Evolutionary conservation across 30 jellyfish, hydroid and myxozoan species (phyloP).

Genomic region (Pseudorhiza aurosa): DNA sequence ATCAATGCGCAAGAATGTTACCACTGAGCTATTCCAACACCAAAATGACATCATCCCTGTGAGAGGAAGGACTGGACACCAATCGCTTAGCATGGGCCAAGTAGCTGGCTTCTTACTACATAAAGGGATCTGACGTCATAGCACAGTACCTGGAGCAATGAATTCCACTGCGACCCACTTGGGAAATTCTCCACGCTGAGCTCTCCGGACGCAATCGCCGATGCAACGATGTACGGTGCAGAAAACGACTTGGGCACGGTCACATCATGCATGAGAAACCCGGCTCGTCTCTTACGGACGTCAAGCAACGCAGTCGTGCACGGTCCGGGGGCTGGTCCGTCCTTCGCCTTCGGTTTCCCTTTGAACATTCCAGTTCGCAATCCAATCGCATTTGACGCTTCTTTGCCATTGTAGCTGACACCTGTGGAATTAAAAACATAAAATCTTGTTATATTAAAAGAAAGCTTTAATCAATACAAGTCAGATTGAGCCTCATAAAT

Average conservation of each 20-base stretch:
- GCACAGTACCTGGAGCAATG: constrained; percentile 88
- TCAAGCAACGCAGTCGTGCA: constrained; percentile 91
- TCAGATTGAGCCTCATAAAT: too few relatives aligned
- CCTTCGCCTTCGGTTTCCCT: constrained; percentile 79
- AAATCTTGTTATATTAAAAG: too few relatives aligned
- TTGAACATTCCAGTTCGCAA: constrained; percentile 95
- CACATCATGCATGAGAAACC: constrained; percentile 92
- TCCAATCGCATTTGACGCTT: constrained; percentile 93
- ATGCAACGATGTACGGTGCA: constrained; percentile 93
- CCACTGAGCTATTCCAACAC: too few relatives aligned
- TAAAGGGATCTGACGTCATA: too few relatives aligned
- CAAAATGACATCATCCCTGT: too few relatives aligned
- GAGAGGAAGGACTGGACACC: too few relatives aligned
- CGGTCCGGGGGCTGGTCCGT: constrained; percentile 96
- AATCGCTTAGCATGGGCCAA: too few relatives aligned
- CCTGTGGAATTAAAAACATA: constrained; percentile 64
- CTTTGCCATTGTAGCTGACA: constrained; percentile 89
- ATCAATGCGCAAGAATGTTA: too few relatives aligned
- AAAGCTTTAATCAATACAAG: too few relatives aligned
- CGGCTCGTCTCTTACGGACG: constrained; percentile 84
- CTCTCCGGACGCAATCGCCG: constrained; percentile 97
- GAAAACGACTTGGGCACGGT: constrained; percentile 86
- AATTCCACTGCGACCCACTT: constrained; percentile 91
- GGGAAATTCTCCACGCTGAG: constrained; percentile 77
- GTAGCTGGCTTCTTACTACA: too few relatives aligned